phyloP scores from a whole-genome alignment of 2,888 invertebrate genomes.

The Luperina nickerlii region DNA sequence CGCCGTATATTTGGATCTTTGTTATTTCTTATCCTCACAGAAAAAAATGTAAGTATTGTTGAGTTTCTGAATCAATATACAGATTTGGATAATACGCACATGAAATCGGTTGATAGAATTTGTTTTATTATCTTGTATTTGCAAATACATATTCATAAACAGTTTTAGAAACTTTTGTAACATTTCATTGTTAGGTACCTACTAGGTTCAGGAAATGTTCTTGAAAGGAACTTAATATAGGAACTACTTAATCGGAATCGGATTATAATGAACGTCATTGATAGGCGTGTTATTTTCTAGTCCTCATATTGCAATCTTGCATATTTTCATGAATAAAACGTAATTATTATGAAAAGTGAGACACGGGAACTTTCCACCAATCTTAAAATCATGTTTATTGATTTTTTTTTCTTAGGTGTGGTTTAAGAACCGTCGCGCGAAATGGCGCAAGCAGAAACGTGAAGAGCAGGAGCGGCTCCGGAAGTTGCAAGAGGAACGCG shows the following conservation, averaged over 20 bases:
- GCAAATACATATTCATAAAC: constrained; percentile 6
- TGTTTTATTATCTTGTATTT: background rate
- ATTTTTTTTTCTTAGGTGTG: constrained; percentile 93
- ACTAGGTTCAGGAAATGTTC: background rate
- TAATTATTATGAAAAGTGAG: too few relatives aligned
- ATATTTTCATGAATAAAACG: background rate
- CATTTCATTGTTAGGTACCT: background rate
- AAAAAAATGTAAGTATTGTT: constrained; percentile 20
- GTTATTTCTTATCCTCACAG: constrained; percentile 29
- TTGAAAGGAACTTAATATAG: background rate
- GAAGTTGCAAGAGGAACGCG: constrained; percentile 95
- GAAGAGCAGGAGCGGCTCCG: constrained; percentile 95
- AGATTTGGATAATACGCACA: constrained; percentile 31
- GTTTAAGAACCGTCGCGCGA: constrained; percentile 98
- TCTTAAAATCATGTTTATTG: background rate
- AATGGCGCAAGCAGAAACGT: constrained; percentile 98
- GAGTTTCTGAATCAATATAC: constrained; percentile 9
- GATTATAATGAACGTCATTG: background rate
- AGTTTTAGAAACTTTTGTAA: background rate
- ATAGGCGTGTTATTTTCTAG: background rate
- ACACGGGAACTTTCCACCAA: background rate
- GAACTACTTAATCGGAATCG: background rate
- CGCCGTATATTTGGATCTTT: constrained; percentile 63
- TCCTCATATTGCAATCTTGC: background rate
- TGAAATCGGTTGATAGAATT: constrained; percentile 25